These are phyloP conservation scores for Orius insidiosus DNA, from an alignment of 1,140 invertebrate species.

Conservation along the genomic window DNA sequence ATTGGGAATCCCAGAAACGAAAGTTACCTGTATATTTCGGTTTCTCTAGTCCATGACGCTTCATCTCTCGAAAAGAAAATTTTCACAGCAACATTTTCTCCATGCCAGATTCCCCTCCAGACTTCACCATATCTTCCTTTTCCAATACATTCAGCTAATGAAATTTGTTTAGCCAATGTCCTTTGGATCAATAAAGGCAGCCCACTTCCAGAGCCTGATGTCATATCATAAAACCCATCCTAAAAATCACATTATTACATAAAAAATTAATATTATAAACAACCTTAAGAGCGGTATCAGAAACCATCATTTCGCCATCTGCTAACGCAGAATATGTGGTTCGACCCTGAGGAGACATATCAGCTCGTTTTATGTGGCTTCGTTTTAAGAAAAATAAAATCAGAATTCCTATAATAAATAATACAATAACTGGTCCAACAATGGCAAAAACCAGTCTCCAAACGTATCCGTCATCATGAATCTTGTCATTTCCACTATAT, in stretches of 20 bases:
- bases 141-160: constrained; percentile 58
- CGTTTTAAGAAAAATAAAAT: constrained; percentile 32
- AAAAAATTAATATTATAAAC: background rate
- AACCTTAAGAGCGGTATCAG: no score
- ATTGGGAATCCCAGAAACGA: no score
- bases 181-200: constrained; percentile 60
- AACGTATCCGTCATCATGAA: constrained; percentile 21
- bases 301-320: no score
- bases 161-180: constrained; percentile 59
- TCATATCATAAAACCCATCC: constrained; percentile 41
- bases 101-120: constrained; percentile 71
- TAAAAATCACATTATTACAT: background rate
- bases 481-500: background rate
- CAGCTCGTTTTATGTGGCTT: constrained; percentile 36
- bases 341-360: background rate
- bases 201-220: constrained; percentile 71
- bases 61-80: constrained; percentile 84
- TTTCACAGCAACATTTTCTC: constrained; percentile 77
- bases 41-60: constrained; percentile 73
- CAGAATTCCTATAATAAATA: constrained; percentile 33
- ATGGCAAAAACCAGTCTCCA: constrained; percentile 40
- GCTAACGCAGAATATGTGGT: no score
- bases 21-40: constrained; percentile 66
- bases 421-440: constrained; percentile 38
- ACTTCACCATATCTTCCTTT: constrained; percentile 77